phyloP scores from a whole-genome alignment of 30 jellyfish, hydroid and myxozoan genomes.

The Chironex yamaguchii region DNA sequence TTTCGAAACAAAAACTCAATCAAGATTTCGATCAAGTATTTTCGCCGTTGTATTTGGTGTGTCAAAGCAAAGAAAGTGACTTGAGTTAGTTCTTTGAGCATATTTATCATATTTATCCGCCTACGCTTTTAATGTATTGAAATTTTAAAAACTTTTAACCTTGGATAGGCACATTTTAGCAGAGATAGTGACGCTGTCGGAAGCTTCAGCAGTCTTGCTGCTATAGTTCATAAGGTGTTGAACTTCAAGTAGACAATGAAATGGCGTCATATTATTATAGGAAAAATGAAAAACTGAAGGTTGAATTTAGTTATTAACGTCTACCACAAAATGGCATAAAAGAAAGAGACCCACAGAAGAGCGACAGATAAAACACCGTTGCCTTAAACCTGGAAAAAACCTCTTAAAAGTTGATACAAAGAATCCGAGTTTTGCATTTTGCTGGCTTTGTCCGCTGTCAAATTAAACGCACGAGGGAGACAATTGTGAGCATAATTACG shows the following conservation, averaged over 20 bases:
- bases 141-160: constrained; percentile 48
- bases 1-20: constrained; percentile 5
- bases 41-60: constrained; percentile 50
- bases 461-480: too few species aligned
- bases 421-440: constrained; percentile 34
- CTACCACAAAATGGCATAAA: constrained; percentile 27
- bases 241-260: constrained; percentile 40
- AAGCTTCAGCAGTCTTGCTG: constrained; percentile 35
- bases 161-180: constrained; percentile 18
- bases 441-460: too few species aligned
- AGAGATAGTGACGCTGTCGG: constrained; percentile 11
- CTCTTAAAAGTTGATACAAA: background rate
- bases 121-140: constrained; percentile 63
- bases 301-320: background rate
- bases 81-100: constrained; percentile 49
- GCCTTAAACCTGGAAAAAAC: constrained; percentile 58
- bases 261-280: constrained; percentile 4
- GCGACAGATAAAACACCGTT: constrained; percentile 20
- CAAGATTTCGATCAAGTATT: constrained; percentile 27
- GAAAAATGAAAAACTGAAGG: background rate
- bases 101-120: constrained; percentile 46
- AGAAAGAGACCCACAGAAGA: constrained; percentile 23
- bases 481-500: too few species aligned
- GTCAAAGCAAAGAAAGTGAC: constrained; percentile 69
- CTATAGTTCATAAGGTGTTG: constrained; percentile 38